Base-by-base conservation (phyloP, 2,113 vertebrate species). In the Amblyornis subalaris region DNA sequence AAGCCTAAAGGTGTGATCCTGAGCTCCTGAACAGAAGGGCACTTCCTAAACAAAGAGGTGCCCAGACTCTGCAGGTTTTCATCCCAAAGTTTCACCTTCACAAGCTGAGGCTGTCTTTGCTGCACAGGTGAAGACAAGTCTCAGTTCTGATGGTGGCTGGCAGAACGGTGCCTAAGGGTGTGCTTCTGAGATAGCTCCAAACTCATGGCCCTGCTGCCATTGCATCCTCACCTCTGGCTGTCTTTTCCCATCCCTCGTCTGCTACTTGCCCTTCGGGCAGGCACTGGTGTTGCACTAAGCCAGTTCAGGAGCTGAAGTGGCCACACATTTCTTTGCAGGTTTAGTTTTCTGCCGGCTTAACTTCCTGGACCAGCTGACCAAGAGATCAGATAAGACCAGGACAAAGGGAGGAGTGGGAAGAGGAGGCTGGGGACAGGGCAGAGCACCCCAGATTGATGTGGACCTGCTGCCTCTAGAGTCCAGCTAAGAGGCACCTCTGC, bases 291-390 rank as follows among this genome's bases (percentile, higher is more conserved):
- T 57, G 35, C 33, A 38, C 45, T 36, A 66, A 6, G 1, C 36
- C 4, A 9, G 16, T 76, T 61, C 3, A 10, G 54, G 66, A 82
- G 31, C n/a, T 85, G 19, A 76, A 42, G 54, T 57, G 62, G 31
- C 66, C 64, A 35, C 38, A 50, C 18, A 22, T 67, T 91, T 93
- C 81, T 85, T 76, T 45, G 54, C 24, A 66, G 85, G 70, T 70
- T 65, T 70, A 54, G 20, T 82, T 79, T 89, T 85, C 71, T 62
- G 42, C 18, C 67, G 38, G 8, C 18, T 76, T 69, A 76, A 62
- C 45, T 73, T 95, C 47, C 82, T 66, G 62, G 88, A 50, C 58
- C 38, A 73, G n/a, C 50, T 91, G 82, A 45, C 65, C 14, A 20
- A 69, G 28, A 77, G 54, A 76, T 79, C 50, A 65, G 36, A 18